Evolutionary conservation across 2,113 vertebrate genomes (phyloP).

Genomic region (Glaucidium brasilianum): DNA sequence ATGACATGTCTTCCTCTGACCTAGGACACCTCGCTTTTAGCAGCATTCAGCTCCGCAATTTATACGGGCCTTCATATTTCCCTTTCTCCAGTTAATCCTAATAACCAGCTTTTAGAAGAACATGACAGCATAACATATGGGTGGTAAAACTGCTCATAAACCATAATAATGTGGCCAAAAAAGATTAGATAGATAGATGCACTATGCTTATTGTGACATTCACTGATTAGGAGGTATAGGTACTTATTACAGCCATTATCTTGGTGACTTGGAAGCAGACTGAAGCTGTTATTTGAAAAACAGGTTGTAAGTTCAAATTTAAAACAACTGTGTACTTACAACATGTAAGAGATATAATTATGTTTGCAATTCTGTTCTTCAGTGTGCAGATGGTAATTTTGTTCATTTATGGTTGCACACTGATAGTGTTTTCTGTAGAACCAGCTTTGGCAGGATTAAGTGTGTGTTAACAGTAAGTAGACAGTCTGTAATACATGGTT

Average conservation of each 20-base stretch:
- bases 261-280: slow-evolving; percentile 46
- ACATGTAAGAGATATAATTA: slow-evolving; percentile 55
- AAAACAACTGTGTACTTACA: slow-evolving; percentile 49
- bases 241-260: slow-evolving; percentile 56
- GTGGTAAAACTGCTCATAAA: slow-evolving; percentile 57
- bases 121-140: slow-evolving; percentile 52
- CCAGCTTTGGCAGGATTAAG: slow-evolving; percentile 8
- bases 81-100: slow-evolving; percentile 51
- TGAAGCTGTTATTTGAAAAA: slow-evolving; percentile 50
- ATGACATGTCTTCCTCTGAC: neutral
- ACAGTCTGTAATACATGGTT: slow-evolving; percentile 34
- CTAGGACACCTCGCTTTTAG: slow-evolving; percentile 7
- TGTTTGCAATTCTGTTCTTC: slow-evolving; percentile 41
- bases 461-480: slow-evolving; percentile 38
- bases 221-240: slow-evolving; percentile 47
- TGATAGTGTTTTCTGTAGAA: slow-evolving; percentile 26
- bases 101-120: slow-evolving; percentile 56
- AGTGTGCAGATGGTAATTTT: slow-evolving; percentile 60
- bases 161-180: slow-evolving; percentile 30
- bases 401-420: slow-evolving; percentile 57
- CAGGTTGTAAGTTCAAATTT: slow-evolving; percentile 41
- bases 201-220: slow-evolving; percentile 54
- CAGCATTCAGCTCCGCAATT: slow-evolving; percentile 14
- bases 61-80: slow-evolving; percentile 42
- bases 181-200: slow-evolving; percentile 40